Percentiles rank a stretch among this genome's conserved stretches.
phyloP scores from a whole-genome alignment of 1,140 invertebrate genomes.

The Aphelinus atriplicis region DNA sequence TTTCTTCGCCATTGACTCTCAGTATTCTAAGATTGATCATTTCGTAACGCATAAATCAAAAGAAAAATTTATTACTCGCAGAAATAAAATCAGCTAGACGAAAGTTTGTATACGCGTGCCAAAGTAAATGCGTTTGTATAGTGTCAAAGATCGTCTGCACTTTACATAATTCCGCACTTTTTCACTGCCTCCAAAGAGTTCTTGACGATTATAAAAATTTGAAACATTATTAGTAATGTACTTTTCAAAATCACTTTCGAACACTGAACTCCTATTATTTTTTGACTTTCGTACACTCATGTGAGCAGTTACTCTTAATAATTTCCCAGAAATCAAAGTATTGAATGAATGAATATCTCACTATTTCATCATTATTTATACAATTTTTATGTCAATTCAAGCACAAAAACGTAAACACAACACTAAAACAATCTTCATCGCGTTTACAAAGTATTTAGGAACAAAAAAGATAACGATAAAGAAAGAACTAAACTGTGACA shows the following conservation, averaged over 20 bases:
- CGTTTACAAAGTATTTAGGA: background rate
- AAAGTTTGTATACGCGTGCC: constrained; percentile 37
- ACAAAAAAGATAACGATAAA: background rate
- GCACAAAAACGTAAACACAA: background rate
- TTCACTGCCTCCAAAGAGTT: constrained; percentile 29
- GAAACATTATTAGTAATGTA: constrained; percentile 9
- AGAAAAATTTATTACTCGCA: background rate
- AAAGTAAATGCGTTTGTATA: constrained; percentile 26
- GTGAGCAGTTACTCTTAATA: too few species aligned
- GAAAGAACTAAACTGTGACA: constrained; percentile 12
- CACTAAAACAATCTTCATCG: constrained; percentile 23
- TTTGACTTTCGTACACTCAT: constrained; percentile 9
- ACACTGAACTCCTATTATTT: constrained; percentile 1
- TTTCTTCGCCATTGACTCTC: constrained; percentile 7
- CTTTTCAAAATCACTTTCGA: constrained; percentile 7
- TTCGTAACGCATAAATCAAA: background rate
- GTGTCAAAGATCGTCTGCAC: constrained; percentile 25
- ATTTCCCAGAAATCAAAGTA: too few species aligned
- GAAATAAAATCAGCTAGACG: constrained; percentile 2
- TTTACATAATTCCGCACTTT: constrained; percentile 32
- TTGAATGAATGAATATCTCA: too few species aligned
- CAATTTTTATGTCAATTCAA: constrained; percentile 22
- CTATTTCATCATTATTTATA: background rate
- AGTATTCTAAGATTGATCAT: constrained; percentile 17
- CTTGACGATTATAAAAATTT: constrained; percentile 6